Conservation (phyloP, 1,140 invertebrate species). For the Dryas iulia region DNA sequence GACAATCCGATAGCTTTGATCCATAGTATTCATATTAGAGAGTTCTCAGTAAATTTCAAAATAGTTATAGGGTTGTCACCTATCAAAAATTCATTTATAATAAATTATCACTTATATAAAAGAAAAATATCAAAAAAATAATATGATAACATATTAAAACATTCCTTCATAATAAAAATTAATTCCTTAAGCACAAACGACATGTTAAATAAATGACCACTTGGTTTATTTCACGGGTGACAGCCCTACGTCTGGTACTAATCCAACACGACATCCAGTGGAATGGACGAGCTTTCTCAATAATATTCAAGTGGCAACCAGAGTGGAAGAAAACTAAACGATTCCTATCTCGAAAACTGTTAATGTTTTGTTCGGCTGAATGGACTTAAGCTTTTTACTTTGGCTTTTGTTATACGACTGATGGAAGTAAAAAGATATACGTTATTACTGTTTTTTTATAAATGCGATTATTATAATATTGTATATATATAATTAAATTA, state of each 20-base stretch:
- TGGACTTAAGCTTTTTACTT: background rate
- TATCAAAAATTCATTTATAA: background rate
- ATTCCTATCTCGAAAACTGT: slow-evolving; percentile 30
- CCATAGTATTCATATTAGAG: slow-evolving; percentile 25
- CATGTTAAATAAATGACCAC: background rate
- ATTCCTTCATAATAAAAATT: background rate
- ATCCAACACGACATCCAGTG: slow-evolving; percentile 30
- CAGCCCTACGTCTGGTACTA: slow-evolving; percentile 9
- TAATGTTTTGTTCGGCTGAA: slow-evolving; percentile 17
- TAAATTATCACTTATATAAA: background rate
- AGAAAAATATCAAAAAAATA: background rate
- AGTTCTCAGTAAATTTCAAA: background rate
- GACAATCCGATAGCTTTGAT: slow-evolving; percentile 22
- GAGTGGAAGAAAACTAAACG: slow-evolving; percentile 28
- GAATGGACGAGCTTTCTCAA: slow-evolving; percentile 22
- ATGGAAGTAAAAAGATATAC: background rate
- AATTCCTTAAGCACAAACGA: background rate
- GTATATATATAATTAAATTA: too few relatives aligned
- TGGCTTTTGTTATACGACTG: background rate
- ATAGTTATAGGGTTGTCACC: background rate
- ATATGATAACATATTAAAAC: background rate
- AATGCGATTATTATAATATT: background rate
- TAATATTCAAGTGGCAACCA: slow-evolving; percentile 29
- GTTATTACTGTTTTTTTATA: background rate
- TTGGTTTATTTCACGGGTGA: background rate